A percentile compares a stretch with the other conserved stretches of the same genome.
These are phyloP conservation scores for Pecten maximus DNA, from an alignment of 2,888 invertebrate species.

Conservation along the genomic window DNA sequence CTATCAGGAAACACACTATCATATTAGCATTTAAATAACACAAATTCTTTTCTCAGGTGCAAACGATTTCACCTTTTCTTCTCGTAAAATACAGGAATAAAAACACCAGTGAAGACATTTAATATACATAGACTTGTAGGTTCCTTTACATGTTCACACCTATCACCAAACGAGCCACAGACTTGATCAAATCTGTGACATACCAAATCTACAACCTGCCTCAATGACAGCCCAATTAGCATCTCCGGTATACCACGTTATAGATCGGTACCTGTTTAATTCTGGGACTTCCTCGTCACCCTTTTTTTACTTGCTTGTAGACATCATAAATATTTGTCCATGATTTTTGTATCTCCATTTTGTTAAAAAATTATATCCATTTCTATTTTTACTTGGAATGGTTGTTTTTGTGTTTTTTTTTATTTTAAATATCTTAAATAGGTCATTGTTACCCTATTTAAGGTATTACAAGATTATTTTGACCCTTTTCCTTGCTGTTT, in stretches of 20 bases:
- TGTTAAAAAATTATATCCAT: too few relatives aligned
- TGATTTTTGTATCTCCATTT: too few relatives aligned
- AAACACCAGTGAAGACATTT: background rate
- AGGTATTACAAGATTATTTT: too few relatives aligned
- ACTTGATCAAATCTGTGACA: background rate
- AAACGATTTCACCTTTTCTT: constrained; percentile 20
- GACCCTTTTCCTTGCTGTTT: too few relatives aligned
- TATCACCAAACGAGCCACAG: background rate
- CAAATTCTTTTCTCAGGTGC: constrained; percentile 30
- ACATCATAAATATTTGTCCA: too few relatives aligned
- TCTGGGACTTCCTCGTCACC: background rate
- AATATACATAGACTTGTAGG: background rate
- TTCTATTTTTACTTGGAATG: too few relatives aligned
- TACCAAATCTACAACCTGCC: background rate
- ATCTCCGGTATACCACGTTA: background rate
- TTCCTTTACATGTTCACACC: background rate
- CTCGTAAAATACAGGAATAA: constrained; percentile 1
- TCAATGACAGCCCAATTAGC: background rate
- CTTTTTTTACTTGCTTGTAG: too few relatives aligned
- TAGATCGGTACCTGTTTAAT: background rate
- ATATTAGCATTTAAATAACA: constrained; percentile 30
- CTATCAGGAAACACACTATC: background rate
- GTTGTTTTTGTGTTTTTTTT: too few relatives aligned
- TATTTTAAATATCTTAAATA: too few relatives aligned
- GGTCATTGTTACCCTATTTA: too few relatives aligned